Evolutionary conservation across 2,113 vertebrate genomes (phyloP), one percentile per base, ranked within the genome.

Genomic region (Pomatostomus ruficeps): DNA sequence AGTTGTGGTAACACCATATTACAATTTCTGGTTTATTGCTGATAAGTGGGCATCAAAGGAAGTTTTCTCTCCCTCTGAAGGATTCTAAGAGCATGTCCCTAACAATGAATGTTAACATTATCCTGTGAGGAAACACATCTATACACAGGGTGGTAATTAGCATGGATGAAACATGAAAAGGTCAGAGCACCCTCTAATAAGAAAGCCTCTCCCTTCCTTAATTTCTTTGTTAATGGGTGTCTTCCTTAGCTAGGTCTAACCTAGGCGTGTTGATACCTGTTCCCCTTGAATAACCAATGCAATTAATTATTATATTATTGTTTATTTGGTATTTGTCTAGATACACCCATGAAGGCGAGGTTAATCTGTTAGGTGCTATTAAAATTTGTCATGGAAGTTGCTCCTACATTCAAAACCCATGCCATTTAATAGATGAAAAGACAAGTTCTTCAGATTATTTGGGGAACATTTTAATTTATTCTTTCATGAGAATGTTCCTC

Each of bases 131-230:
- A 78, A 91, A 21, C 0, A 0, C 25, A 75, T 65, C 76, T 40
- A 40, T 61, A 33, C 3, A 1, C 26, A 76, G 8, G 12, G 45
- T 84, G 54, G 21, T 95, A 91, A 94, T 95, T 94, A 89, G 36
- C 23, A 5, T n/a, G 58, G 62, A 70, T 79, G 75, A 90, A 76
- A 71, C 65, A 33, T 52, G 42, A 62, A 83, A 84, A 86, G 68
- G 68, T 92, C 72, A 90, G 67, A 78, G 28, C 20, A 67, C 46
- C 82, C 90, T 96, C 58, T 95, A 94, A 96, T 94, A 91, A 93
- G 67, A 73, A 91, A 94, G 82, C 87, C 79, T 94, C 95, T 93
- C 88, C 89, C 94, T 92, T 89, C 89, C 63, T 76, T 96, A 84
- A 94, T 94, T 86, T 88, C 48, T 73, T 14, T 91, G n/a, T 55